Evolutionary conservation across 2,888 invertebrate species (phyloP), one percentile per base, ranked within the genome.

Genomic region (Drosophila anomalata): DNA sequence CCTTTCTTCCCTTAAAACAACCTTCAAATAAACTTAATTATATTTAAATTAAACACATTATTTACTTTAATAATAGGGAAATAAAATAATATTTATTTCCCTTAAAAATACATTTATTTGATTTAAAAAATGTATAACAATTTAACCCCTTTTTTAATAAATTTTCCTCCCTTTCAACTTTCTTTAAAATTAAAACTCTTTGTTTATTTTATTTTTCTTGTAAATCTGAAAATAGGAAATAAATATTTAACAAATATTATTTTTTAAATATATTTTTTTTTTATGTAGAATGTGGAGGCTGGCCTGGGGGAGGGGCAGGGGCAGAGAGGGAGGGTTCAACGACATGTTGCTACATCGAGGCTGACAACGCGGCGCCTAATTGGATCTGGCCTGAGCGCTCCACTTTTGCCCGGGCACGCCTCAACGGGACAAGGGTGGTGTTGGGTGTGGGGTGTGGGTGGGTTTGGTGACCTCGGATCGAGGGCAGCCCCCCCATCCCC

Each of bases 331-430:
- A 59, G 36, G 75, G 85, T 87, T 81, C 86, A 85, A 85, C 82
- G 87, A 87, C 81, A 85, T 74, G 72, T 78, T 70, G 81, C 67
- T 70, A 55, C 60, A 59, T 55, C 73, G 73, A 63, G 70, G 84
- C 51, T 66, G 81, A 72, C 67, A 79, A 69, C 84, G 79, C 76
- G 78, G 54, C 78, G 81, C 74, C 81, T 81, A 81, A 87, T 81
- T 81, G 85, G 81, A 81, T 81, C 87, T 81, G 65, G 87, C 79
- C 54, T 54, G 69, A 73, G 73, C 69, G 69, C 73, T 73, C 69
- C 73, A 70, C 69, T 70, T 70, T 70, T 65, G 65, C 54, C 65
- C 50, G 54, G 73, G 70, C 55, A 56, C 65, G 68, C 47, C 47
- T 17, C 22, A 11, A 29, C 29, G 36, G 26, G 20, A 3, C n/a